Evolutionary conservation across 2,888 invertebrate species (phyloP), one percentile per base, ranked within the genome.

Genomic region (Microctonus brassicae): DNA sequence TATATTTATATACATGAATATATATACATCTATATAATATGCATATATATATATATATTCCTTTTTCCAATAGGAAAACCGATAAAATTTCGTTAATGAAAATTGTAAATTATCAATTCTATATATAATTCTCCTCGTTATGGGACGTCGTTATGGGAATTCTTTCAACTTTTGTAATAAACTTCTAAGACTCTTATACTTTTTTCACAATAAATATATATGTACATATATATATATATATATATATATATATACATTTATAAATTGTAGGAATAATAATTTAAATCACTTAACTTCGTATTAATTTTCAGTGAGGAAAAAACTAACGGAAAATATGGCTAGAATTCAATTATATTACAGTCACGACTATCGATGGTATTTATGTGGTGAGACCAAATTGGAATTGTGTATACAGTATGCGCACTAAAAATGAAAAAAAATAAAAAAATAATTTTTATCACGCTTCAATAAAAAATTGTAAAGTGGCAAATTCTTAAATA

Each of bases 401-500:
- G 36, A 36, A 60, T 11, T 22, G n/a, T 10, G 13, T 4, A 2
- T n/a, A 13, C n/a, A 13, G 13, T 39, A 3, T 39, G n/a, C n/a
- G n/a, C n/a, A n/a, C n/a, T n/a, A n/a, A n/a, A n/a, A n/a, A n/a
- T n/a, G n/a, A n/a, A n/a, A n/a, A n/a, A 1, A 5, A 9, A 29
- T 7, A 29, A 22, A 24, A 24, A 26, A 36, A 22, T 55, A 26
- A 17, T 36, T 69, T 69, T 62, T n/a, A 36, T 47, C 11, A 26
- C 17, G 17, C 20, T 52, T n/a, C n/a, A 24, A 60, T 53, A 20
- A 47, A 55, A 20, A 72, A 72, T 72, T 66, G 24, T 61, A 29
- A 36, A 26, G 36, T 53, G 52, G 20, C 29, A 52, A 61, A 64
- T 69, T 73, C 61, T 70, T 60, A 24, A 60, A 64, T 60, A 69